A percentile compares a stretch with the other conserved stretches of the same genome.
Evolutionary conservation across 2,113 vertebrate species (phyloP).

Genomic region (Lagopus muta): DNA sequence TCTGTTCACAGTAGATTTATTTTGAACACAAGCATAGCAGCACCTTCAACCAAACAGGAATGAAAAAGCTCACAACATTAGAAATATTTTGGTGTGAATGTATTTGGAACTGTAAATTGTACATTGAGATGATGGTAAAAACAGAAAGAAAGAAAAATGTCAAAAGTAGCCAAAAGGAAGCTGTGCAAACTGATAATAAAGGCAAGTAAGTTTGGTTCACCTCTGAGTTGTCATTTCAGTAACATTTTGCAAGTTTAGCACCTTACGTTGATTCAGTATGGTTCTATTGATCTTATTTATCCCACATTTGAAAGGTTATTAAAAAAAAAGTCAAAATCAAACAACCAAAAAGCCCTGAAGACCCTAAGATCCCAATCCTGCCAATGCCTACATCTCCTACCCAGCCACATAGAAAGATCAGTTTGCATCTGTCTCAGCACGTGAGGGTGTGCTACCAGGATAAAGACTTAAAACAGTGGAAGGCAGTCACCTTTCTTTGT

Average conservation of each 20-base stretch:
- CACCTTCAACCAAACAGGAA: background rate
- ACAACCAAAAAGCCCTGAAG: background rate
- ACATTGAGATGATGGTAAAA: background rate
- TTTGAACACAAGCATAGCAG: slow-evolving; percentile 17
- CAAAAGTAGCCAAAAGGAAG: slow-evolving; percentile 35
- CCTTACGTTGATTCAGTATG: background rate
- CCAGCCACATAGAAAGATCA: background rate
- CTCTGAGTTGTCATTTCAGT: background rate
- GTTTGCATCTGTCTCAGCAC: background rate
- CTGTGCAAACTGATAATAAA: background rate
- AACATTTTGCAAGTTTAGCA: background rate
- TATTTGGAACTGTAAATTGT: slow-evolving; percentile 41
- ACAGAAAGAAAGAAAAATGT: background rate
- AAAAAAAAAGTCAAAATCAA: background rate
- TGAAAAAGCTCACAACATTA: background rate
- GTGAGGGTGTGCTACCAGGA: background rate
- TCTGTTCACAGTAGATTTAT: background rate
- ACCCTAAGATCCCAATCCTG: background rate
- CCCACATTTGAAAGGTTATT: background rate
- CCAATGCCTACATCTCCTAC: background rate
- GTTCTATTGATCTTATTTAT: background rate
- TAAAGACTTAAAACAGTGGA: background rate
- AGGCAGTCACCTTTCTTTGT: background rate
- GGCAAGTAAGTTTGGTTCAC: slow-evolving; percentile 33
- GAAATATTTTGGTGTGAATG: slow-evolving; percentile 24